A percentile compares a stretch with the other conserved stretches of the same genome.
These are phyloP conservation scores for Melanotaenia pygmaea DNA, from an alignment of 2,797 vertebrate species.

Conservation along the genomic window DNA sequence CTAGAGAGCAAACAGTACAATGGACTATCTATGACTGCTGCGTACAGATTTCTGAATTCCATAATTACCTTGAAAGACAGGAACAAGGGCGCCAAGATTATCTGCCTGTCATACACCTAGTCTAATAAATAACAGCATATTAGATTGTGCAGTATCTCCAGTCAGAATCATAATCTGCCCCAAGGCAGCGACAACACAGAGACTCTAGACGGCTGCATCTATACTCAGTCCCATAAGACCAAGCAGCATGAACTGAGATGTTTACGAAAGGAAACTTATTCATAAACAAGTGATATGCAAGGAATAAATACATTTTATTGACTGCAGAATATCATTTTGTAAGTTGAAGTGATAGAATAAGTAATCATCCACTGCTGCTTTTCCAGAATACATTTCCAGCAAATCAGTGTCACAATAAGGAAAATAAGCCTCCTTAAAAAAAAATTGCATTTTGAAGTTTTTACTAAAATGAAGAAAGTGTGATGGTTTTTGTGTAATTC, in stretches of 20 bases:
- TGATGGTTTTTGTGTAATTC: conserved; percentile 33
- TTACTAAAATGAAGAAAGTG: conserved; percentile 55
- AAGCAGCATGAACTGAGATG: conserved; percentile 31
- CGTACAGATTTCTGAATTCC: conserved; percentile 64
- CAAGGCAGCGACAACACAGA: conserved; percentile 56
- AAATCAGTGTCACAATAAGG: conserved; percentile 40
- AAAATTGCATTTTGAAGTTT: conserved; percentile 60
- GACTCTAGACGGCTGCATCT: conserved; percentile 58
- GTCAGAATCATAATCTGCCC: conserved; percentile 64
- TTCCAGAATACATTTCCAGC: conserved; percentile 34
- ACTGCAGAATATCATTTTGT: conserved; percentile 52
- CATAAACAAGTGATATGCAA: conserved; percentile 44
- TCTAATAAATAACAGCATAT: conserved; percentile 80
- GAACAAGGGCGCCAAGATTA: conserved; percentile 76
- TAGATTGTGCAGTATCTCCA: conserved; percentile 72
- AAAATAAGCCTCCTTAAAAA: conserved; percentile 38
- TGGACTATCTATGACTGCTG: conserved; percentile 48
- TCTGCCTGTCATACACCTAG: conserved; percentile 70
- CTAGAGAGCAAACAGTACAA: conserved; percentile 29
- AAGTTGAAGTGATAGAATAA: conserved; percentile 46
- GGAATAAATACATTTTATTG: conserved; percentile 49
- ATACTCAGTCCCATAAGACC: conserved; percentile 32
- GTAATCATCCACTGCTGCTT: conserved; percentile 15
- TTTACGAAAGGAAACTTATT: conserved; percentile 14
- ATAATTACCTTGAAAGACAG: conserved; percentile 79